Evolutionary conservation across 1,140 invertebrate species (phyloP).

Genomic region (Littorina saxatilis): DNA sequence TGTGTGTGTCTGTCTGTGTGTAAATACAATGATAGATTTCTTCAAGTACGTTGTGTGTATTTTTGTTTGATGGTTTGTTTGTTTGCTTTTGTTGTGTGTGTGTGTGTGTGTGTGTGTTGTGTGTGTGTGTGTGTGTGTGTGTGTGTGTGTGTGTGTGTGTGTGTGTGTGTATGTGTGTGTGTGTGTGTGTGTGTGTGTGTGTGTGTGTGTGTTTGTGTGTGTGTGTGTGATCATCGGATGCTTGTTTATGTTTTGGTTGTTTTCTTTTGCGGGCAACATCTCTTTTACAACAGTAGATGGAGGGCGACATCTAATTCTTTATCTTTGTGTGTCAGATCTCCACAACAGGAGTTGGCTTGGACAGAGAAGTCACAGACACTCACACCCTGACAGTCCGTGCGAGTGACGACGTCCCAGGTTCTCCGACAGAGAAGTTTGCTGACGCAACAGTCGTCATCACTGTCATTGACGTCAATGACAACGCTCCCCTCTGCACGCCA

Average conservation of each 20-base stretch:
- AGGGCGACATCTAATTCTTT: too few relatives aligned
- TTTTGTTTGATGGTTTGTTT: too few relatives aligned
- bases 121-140: too few relatives aligned
- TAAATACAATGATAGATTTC: too few relatives aligned
- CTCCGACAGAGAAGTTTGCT: background rate
- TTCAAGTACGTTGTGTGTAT: too few relatives aligned
- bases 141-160: too few relatives aligned
- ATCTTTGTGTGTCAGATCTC: slow-evolving; percentile 31
- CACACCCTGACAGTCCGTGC: slow-evolving; percentile 36
- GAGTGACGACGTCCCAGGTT: slow-evolving; percentile 27
- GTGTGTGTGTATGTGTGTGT: background rate
- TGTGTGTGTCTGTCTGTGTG: too few relatives aligned
- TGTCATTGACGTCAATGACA: slow-evolving; percentile 50
- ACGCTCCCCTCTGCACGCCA: slow-evolving; percentile 35
- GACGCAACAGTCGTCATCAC: slow-evolving; percentile 40
- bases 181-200: background rate
- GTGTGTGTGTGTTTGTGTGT: background rate
- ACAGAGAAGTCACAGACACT: slow-evolving; percentile 46
- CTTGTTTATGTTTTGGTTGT: background rate
- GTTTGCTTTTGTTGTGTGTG: slow-evolving; percentile 9
- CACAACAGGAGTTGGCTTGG: slow-evolving; percentile 33
- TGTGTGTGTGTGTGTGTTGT: slow-evolving; percentile 11
- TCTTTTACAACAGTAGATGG: background rate
- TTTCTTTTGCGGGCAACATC: background rate
- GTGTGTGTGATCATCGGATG: too few relatives aligned